Base-by-base conservation (phyloP, 2,888 invertebrate genomes). In the Melipona beecheii region DNA sequence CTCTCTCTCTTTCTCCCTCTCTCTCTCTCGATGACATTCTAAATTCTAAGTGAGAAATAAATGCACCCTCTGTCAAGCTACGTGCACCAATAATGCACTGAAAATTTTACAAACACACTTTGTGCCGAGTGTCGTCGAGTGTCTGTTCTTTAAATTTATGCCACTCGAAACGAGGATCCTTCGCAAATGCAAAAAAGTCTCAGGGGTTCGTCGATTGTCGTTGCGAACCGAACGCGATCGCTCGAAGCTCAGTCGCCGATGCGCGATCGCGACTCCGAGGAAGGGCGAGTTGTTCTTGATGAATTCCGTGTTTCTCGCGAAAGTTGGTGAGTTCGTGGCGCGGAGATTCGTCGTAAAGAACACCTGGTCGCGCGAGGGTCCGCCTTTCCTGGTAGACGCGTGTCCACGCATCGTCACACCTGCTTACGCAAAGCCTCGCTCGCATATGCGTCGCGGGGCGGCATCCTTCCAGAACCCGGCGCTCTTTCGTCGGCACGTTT, bases 351-450 rank as follows among this genome's bases (percentile, higher is more conserved):
- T 84, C 86, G 90, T 93, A 92, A 93, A 92, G 91, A 92, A 92
- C 93, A 93, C 92, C 93, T 91, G 91, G 92, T 79, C 89, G 85
- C 84, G 88, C 81, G 88, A 88, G 90, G 80, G 85, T 89, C 76
- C 80, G 82, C 66, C 83, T 92, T 93, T 93, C 93, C 92, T 91
- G 93, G 93, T 92, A 93, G 92, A 94, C 92, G 93, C 94, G 94
- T 94, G 94, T 94, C 93, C 92, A 85, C 90, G 94, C 94, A 94
- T 94, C 94, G 94, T 94, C 94, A 94, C 94, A 94, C 94, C 93
- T 94, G 94, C 94, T 94, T 94, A 93, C 91, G 92, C 85, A 90
- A 92, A 93, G 91, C 91, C 89, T 83, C 81, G 84, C 86, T 85
- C 88, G 85, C 89, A 86, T 90, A 88, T 85, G 89, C 81, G 80